Conservation (phyloP, 2,888 invertebrate species). For the Paralinhomoeus sp. region DNA sequence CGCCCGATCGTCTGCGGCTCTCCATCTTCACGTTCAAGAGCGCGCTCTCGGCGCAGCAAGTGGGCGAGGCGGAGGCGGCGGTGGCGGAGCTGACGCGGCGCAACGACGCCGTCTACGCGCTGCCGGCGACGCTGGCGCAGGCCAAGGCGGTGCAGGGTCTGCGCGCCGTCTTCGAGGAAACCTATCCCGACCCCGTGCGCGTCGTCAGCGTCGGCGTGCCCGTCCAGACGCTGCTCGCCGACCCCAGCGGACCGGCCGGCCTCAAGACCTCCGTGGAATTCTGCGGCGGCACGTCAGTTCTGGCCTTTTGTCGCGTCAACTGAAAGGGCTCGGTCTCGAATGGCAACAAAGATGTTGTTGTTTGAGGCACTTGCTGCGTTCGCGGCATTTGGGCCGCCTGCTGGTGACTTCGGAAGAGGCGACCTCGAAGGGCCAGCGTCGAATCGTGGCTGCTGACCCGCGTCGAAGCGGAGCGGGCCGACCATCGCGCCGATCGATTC, state of each 20-base stretch:
- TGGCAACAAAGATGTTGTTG: slow-evolving; percentile 29
- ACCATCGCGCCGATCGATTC: slow-evolving; percentile 15
- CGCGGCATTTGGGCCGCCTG: slow-evolving; percentile 80
- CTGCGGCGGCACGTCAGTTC: slow-evolving; percentile 74
- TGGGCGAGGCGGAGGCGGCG: slow-evolving; percentile 48
- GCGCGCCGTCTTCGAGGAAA: slow-evolving; percentile 93
- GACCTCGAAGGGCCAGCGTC: slow-evolving; percentile 85
- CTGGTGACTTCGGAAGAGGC: slow-evolving; percentile 93
- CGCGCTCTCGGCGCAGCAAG: slow-evolving; percentile 65
- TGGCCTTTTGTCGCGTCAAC: background rate
- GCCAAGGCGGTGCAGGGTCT: slow-evolving; percentile 78
- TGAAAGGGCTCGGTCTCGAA: too few relatives aligned
- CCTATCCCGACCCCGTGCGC: slow-evolving; percentile 73
- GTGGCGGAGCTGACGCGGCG: slow-evolving; percentile 50
- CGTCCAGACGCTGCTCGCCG: slow-evolving; percentile 59
- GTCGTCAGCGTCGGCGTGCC: slow-evolving; percentile 79
- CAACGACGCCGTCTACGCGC: slow-evolving; percentile 61
- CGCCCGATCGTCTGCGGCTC: slow-evolving; percentile 82
- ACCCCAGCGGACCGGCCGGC: slow-evolving; percentile 57
- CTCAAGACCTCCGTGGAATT: slow-evolving; percentile 82
- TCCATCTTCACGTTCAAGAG: slow-evolving; percentile 50
- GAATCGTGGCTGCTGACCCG: slow-evolving; percentile 93
- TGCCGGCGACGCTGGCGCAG: slow-evolving; percentile 52
- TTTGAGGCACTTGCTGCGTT: slow-evolving; percentile 52
- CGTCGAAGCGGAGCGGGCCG: slow-evolving; percentile 19